Base-by-base conservation (phyloP, 2,113 vertebrate genomes). In the Oncorhynchus clarkii region DNA sequence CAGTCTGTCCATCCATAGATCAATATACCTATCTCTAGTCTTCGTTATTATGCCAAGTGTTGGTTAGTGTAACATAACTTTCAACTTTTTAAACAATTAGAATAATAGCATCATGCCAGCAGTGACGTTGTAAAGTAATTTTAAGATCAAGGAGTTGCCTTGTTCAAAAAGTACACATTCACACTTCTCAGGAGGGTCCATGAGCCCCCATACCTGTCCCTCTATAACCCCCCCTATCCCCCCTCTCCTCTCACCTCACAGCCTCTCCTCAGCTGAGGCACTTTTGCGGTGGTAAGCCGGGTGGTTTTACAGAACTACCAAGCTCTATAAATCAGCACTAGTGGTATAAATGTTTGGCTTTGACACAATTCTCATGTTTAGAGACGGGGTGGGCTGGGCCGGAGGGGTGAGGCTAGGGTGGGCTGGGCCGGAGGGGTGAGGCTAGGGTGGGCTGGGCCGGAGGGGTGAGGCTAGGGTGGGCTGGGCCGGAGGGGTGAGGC, bases 311-410 rank as follows among this genome's bases (percentile, higher is more conserved):
- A 78, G 76, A 82, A 27, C 78, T 70, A 75, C 70, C 78, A 79
- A 85, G 83, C 84, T 86, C 89, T 80, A 89, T 92, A 91, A 92
- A 92, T 90, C 89, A 88, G 88, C 79, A n/a, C 81, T 31, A 71
- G 77, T 78, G 84, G 78, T 88, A 85, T 81, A 91, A 89, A 89
- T 86, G 86, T 91, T 90, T 87, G 80, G 74, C 70, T 90, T 88
- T 92, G 90, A 87, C 90, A 90, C 87, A 90, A 85, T 88, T 90
- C 88, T 89, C 86, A 89, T 83, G 87, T 91, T 89, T 85, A 85
- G 88, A 84, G 82, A 79, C 59, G 45, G 39, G 65, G 66, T 76
- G 76, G 81, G 77, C 84, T 45, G 39, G 39, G 39, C 39, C 8
- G 39, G 59, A 48, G 82, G 14, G 39, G 39, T 39, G 39, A 39